Evolutionary conservation across 2,113 vertebrate genomes (phyloP).

Genomic region (Rissa tridactyla): DNA sequence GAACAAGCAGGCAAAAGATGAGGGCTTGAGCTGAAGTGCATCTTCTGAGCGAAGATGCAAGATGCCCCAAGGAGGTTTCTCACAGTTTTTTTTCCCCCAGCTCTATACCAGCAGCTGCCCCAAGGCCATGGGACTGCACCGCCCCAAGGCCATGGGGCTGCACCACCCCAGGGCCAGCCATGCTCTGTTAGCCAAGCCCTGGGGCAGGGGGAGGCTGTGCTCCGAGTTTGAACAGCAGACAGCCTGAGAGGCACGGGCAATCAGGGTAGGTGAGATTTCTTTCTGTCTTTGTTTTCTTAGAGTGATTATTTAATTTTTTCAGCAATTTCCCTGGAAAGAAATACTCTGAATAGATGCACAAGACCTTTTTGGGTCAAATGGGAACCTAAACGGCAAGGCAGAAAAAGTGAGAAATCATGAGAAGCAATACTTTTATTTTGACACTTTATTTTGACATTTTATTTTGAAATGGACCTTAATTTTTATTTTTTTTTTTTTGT

Average conservation of each 20-base stretch:
- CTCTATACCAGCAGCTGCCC: neutral
- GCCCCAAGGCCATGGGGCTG: neutral
- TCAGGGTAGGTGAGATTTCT: neutral
- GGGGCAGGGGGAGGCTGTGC: rapidly evolving
- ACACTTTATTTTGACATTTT: neutral
- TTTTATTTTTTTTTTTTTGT: neutral
- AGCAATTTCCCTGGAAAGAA: neutral
- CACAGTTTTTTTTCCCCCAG: rapidly evolving
- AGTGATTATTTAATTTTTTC: neutral
- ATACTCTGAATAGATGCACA: neutral
- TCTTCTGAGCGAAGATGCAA: neutral
- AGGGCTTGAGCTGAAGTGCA: neutral
- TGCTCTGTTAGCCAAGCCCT: neutral
- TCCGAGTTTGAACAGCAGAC: neutral
- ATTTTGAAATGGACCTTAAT: neutral
- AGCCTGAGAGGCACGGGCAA: neutral
- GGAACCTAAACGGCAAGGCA: neutral
- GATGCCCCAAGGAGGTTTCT: rapidly evolving
- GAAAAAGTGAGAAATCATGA: neutral
- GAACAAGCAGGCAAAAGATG: neutral
- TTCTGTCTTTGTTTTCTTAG: too few relatives aligned
- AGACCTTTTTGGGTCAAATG: neutral
- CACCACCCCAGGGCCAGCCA: rapidly evolving
- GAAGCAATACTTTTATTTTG: neutral
- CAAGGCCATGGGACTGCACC: neutral